phyloP scores from a whole-genome alignment of 2,113 vertebrate genomes.

The Poeciliopsis prolifica region DNA sequence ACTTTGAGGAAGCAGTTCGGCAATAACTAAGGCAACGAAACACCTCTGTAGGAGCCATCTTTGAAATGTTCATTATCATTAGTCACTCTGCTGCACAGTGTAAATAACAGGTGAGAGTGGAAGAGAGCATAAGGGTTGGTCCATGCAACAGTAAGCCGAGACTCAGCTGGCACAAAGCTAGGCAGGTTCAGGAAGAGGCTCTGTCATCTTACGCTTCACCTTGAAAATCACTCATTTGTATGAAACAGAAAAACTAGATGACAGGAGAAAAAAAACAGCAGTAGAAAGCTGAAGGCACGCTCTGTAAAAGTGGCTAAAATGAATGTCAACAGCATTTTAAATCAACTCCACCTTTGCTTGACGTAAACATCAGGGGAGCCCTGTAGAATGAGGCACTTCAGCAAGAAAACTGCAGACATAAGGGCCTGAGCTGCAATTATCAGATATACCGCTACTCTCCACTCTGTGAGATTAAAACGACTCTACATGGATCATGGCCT shows the following conservation, averaged over 20 bases:
- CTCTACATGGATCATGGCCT: slow-evolving; percentile 23
- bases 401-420: slow-evolving; percentile 29
- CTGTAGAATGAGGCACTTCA: slow-evolving; percentile 32
- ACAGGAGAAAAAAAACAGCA: not conserved
- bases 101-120: not conserved
- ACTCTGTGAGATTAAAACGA: slow-evolving; percentile 53
- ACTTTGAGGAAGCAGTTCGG: not conserved
- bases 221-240: slow-evolving; percentile 39
- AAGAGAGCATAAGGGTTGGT: slow-evolving; percentile 16
- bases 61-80: slow-evolving; percentile 49
- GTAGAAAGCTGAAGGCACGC: not conserved
- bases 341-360: slow-evolving; percentile 46
- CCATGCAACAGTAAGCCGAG: slow-evolving; percentile 57
- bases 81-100: slow-evolving; percentile 25
- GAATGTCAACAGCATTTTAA: slow-evolving; percentile 48
- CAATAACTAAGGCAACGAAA: slow-evolving; percentile 34
- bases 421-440: slow-evolving; percentile 38
- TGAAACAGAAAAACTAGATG: not conserved
- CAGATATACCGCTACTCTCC: slow-evolving; percentile 45
- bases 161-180: slow-evolving; percentile 49
- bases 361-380: slow-evolving; percentile 46
- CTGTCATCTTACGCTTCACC: slow-evolving; percentile 48
- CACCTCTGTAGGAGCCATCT: slow-evolving; percentile 26
- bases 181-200: slow-evolving; percentile 46
- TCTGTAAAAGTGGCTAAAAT: slow-evolving; percentile 15